Evolutionary conservation across 2,797 vertebrate genomes (phyloP), one percentile per base, ranked within the genome.

Genomic region (Manis javanica): DNA sequence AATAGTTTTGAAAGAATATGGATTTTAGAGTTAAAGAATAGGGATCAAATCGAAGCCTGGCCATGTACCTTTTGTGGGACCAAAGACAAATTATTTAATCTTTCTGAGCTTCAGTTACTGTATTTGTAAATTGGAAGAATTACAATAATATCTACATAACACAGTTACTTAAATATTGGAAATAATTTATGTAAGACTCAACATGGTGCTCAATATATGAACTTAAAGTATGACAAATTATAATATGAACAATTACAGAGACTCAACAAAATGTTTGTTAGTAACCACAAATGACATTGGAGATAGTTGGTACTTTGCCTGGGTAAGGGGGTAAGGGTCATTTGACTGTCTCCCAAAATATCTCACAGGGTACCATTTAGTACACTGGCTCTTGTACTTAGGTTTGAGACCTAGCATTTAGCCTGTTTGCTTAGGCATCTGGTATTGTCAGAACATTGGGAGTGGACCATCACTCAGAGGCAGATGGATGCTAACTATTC

Each of bases 91-190:
- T 71, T 78, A 49, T 5, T 91, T 59, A 51, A 87, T 29, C 11
- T 94, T 4, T 83, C 12, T 68, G 51, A 83, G 19, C 31, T 37
- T 90, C 26, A 68, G 29, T 87, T 90, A 84, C 5, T 16, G 71
- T 53, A 53, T 61, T 42, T 94, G 15, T 63, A 89, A 91, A 61
- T 64, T 90, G 16, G 21, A 14, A 77, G 77, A 66, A 59, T 85
- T 90, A 59, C 19, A 84, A 64, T 51, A 72, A 75, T 78, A 53
- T 49, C 12, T 77, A 89, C 4, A 55, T 49, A 59, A 79, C 49
- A 77, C 53, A 89, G 39, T 69, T 86, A 59, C 14, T 88, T 93
- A 81, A 95, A 79, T 95, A 90, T 51, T 90, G 68, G 42, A 92
- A 91, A 90, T 57, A 63, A 77, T 15, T 88, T 87, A 49, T 59